These are phyloP conservation scores for Pemphigus obesinymphae DNA, from an alignment of 1,140 invertebrate genomes.

Conservation along the genomic window DNA sequence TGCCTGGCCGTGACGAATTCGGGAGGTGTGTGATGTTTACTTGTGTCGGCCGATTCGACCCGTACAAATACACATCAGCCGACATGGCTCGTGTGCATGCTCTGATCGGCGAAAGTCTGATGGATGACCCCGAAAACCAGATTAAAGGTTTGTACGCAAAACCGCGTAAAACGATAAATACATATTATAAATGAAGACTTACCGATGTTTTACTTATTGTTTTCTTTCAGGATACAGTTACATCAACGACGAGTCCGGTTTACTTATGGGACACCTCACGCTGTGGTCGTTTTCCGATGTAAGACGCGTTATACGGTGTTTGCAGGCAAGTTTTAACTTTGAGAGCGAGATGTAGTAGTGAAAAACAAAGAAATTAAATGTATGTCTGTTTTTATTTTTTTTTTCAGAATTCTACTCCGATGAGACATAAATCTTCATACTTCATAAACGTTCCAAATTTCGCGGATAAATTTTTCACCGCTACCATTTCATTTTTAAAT, in stretches of 20 bases:
- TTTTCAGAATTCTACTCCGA: slow-evolving; percentile 73
- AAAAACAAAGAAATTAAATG: no score
- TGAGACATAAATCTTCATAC: slow-evolving; percentile 79
- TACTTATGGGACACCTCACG: slow-evolving; percentile 74
- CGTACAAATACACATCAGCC: slow-evolving; percentile 65
- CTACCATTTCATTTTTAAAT: slow-evolving; percentile 69
- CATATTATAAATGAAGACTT: neutral
- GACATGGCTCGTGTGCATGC: slow-evolving; percentile 73
- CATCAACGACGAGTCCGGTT: slow-evolving; percentile 75
- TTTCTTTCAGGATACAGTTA: slow-evolving; percentile 64
- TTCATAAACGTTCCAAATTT: slow-evolving; percentile 75
- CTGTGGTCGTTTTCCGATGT: slow-evolving; percentile 76
- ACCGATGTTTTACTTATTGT: neutral
- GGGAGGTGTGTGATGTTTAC: slow-evolving; percentile 72
- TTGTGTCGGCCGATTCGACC: slow-evolving; percentile 67
- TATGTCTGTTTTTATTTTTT: neutral
- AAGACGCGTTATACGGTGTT: slow-evolving; percentile 69
- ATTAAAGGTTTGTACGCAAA: slow-evolving; percentile 46
- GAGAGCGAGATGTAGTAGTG: no score
- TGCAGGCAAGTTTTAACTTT: slow-evolving; percentile 65
- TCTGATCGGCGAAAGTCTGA: slow-evolving; percentile 67
- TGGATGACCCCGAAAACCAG: slow-evolving; percentile 77
- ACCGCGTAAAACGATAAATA: no score
- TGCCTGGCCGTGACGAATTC: slow-evolving; percentile 65
- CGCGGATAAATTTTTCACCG: slow-evolving; percentile 71